These are phyloP conservation scores for Chrysolina haemoptera DNA, from an alignment of 2,888 invertebrate species.

Conservation along the genomic window DNA sequence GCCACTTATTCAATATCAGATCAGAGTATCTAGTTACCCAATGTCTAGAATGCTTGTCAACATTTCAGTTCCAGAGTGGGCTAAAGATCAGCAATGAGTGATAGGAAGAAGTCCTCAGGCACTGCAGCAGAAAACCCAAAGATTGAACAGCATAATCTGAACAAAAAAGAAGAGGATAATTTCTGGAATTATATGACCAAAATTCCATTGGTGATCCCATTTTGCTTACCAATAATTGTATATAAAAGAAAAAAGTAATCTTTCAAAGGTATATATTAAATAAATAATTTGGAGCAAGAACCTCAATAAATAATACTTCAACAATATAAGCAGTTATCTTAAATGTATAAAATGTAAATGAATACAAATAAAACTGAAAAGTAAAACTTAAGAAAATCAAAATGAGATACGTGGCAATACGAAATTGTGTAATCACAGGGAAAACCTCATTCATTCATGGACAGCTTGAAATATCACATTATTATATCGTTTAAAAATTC, in stretches of 20 bases:
- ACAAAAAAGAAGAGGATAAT: conserved; percentile 16
- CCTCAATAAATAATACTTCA: conserved; percentile 37
- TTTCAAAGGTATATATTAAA: conserved; percentile 40
- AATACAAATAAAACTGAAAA: conserved; percentile 28
- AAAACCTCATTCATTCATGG: not conserved
- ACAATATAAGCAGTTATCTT: conserved; percentile 34
- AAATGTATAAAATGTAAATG: conserved; percentile 32
- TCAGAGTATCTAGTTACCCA: not conserved
- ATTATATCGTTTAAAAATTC: too few relatives aligned
- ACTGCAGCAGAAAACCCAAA: not conserved
- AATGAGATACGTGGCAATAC: conserved; percentile 15
- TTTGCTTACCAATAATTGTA: conserved; percentile 50
- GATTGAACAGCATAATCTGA: not conserved
- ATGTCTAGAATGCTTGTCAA: not conserved
- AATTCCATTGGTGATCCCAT: conserved; percentile 53
- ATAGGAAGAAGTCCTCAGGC: conserved; percentile 11
- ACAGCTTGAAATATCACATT: conserved; percentile 1
- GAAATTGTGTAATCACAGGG: conserved; percentile 1
- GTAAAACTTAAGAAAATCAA: conserved; percentile 17
- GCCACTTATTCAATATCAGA: too few relatives aligned
- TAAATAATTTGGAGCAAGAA: conserved; percentile 48
- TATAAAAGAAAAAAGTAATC: conserved; percentile 49
- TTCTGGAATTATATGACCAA: conserved; percentile 48
- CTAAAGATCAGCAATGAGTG: not conserved
- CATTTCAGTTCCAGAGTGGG: not conserved